These are phyloP conservation scores for Branchinecta lindahli DNA, from an alignment of 1,140 invertebrate genomes.

Conservation along the genomic window DNA sequence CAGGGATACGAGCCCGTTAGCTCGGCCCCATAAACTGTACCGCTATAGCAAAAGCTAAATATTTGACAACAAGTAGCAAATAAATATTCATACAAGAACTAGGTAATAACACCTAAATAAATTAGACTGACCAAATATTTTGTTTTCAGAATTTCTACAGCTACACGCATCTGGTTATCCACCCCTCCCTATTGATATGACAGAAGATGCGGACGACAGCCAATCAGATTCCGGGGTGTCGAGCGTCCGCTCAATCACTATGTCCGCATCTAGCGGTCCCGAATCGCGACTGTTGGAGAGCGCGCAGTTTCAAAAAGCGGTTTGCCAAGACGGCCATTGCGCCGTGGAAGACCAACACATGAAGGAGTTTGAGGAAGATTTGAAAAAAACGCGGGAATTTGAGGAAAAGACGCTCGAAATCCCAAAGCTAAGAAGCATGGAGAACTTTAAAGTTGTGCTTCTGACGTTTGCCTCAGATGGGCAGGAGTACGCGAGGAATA, in stretches of 20 bases:
- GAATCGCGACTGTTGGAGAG: background rate
- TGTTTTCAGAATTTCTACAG: background rate
- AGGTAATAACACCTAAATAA: no score
- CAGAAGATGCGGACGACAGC: background rate
- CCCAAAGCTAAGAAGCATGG: background rate
- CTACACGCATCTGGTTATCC: background rate
- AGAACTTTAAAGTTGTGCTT: constrained; percentile 3
- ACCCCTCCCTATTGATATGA: background rate
- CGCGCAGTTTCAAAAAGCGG: background rate
- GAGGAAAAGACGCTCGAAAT: background rate
- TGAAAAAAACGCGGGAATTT: background rate
- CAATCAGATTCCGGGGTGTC: background rate
- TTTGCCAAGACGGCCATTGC: no score
- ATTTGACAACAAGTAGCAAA: no score
- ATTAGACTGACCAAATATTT: background rate
- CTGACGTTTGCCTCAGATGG: constrained; percentile 12
- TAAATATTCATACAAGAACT: no score
- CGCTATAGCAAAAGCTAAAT: no score
- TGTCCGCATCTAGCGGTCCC: background rate
- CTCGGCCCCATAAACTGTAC: no score
- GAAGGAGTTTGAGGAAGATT: background rate
- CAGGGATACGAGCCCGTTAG: no score
- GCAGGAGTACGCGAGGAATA: background rate
- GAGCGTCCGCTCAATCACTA: background rate
- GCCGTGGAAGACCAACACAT: background rate